Evolutionary conservation across 2,888 invertebrate species (phyloP).

Genomic region (Trilocha varians): DNA sequence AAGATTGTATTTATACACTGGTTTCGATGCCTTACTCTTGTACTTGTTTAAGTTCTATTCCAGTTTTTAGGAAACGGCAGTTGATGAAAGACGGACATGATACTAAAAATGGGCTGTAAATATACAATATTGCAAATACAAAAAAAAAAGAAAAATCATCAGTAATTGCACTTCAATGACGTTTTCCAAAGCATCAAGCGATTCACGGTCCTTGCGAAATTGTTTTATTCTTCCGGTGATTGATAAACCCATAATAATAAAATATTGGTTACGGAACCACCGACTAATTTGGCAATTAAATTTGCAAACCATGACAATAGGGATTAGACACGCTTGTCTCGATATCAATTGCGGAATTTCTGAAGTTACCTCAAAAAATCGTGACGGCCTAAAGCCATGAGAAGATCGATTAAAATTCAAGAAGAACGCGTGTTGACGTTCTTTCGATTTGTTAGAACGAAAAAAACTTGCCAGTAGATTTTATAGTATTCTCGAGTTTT

Average conservation of each 20-base stretch:
- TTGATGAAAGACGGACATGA: neutral
- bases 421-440: neutral
- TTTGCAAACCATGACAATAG: conserved; percentile 7
- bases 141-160: neutral
- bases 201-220: conserved; percentile 4
- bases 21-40: too few relatives aligned
- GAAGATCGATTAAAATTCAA: neutral
- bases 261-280: conserved; percentile 5
- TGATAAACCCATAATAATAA: conserved; percentile 6
- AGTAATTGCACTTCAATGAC: neutral
- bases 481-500: neutral
- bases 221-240: conserved; percentile 1
- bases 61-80: too few relatives aligned
- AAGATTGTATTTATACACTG: too few relatives aligned
- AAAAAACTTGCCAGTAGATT: neutral
- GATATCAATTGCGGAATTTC: neutral
- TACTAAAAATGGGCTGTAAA: neutral
- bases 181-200: conserved; percentile 3
- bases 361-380: neutral
- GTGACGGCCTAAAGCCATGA: conserved; percentile 1
- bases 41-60: too few relatives aligned
- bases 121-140: conserved; percentile 1
- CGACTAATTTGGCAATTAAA: conserved; percentile 8
- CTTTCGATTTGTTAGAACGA: neutral
- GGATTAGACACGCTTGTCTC: conserved; percentile 4